Conservation (phyloP, 1,140 invertebrate species). For the Penaeus indicus region DNA sequence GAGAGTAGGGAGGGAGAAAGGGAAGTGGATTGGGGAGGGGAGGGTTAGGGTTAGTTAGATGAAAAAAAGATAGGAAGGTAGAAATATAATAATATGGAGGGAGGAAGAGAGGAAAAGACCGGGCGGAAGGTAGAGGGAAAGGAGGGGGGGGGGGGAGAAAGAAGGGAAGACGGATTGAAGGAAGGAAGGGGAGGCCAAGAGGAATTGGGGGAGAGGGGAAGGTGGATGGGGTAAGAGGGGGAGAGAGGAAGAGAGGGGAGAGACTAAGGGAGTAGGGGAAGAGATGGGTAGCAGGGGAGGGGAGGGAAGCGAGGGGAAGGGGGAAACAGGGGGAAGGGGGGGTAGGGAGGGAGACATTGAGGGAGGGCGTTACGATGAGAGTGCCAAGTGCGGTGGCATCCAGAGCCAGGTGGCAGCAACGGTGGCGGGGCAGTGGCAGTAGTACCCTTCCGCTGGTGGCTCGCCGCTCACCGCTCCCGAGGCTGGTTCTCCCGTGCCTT, state of each 20-base stretch:
- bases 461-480: too few relatives aligned
- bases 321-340: neutral
- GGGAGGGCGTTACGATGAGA: neutral
- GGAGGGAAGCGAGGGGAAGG: neutral
- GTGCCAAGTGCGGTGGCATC: too few relatives aligned
- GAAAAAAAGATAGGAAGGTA: neutral
- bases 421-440: too few relatives aligned
- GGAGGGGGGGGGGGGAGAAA: neutral
- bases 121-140: conserved; percentile 6
- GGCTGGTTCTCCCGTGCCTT: too few relatives aligned
- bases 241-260: neutral
- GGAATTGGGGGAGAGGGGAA: neutral
- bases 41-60: too few relatives aligned
- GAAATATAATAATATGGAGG: neutral
- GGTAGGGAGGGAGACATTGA: neutral
- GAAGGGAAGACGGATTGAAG: neutral
- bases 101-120: neutral
- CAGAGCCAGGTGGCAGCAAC: too few relatives aligned
- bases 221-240: neutral
- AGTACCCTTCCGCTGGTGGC: too few relatives aligned
- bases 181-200: neutral
- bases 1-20: neutral
- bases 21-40: neutral
- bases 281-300: neutral
- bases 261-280: neutral